phyloP scores from a whole-genome alignment of 2,797 vertebrate species.

The Paratrypauchen microcephalus region DNA sequence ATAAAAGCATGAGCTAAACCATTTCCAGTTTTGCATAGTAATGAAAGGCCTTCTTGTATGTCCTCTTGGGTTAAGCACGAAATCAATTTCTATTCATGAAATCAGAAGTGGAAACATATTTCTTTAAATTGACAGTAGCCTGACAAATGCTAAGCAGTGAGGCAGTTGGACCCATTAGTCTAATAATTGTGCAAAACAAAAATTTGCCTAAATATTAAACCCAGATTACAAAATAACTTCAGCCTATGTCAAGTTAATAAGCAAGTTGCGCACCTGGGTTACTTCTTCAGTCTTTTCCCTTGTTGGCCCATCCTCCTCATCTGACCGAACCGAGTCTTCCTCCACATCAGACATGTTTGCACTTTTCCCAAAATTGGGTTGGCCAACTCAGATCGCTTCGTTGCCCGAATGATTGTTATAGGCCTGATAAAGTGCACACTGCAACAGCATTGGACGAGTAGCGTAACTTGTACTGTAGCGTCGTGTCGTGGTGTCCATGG shows the following conservation, averaged over 20 bases:
- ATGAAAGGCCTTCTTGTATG: slow-evolving; percentile 81
- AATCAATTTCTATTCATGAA: slow-evolving; percentile 43
- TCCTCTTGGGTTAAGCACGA: slow-evolving; percentile 76
- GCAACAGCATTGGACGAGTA: not conserved
- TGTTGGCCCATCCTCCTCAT: slow-evolving; percentile 39
- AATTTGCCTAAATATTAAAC: too few relatives aligned
- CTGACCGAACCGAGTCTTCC: slow-evolving; percentile 46
- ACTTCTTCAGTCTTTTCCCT: slow-evolving; percentile 20
- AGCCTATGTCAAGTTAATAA: too few relatives aligned
- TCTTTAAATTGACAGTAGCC: not conserved
- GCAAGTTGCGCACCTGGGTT: slow-evolving; percentile 31
- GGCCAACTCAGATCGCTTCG: too few relatives aligned
- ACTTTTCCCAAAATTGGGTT: too few relatives aligned
- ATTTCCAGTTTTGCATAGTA: slow-evolving; percentile 84
- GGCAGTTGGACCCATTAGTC: too few relatives aligned
- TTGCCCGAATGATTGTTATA: too few relatives aligned
- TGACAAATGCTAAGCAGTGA: too few relatives aligned
- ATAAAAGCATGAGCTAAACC: slow-evolving; percentile 87
- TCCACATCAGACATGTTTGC: slow-evolving; percentile 47
- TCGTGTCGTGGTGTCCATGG: slow-evolving; percentile 46
- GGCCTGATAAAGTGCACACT: too few relatives aligned
- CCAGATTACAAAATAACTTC: too few relatives aligned
- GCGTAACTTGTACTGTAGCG: slow-evolving; percentile 24
- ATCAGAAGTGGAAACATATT: not conserved
- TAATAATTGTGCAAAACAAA: too few relatives aligned